These are phyloP conservation scores for Tricholaema leucomelas DNA, from an alignment of 2,113 vertebrate species.

Conservation along the genomic window DNA sequence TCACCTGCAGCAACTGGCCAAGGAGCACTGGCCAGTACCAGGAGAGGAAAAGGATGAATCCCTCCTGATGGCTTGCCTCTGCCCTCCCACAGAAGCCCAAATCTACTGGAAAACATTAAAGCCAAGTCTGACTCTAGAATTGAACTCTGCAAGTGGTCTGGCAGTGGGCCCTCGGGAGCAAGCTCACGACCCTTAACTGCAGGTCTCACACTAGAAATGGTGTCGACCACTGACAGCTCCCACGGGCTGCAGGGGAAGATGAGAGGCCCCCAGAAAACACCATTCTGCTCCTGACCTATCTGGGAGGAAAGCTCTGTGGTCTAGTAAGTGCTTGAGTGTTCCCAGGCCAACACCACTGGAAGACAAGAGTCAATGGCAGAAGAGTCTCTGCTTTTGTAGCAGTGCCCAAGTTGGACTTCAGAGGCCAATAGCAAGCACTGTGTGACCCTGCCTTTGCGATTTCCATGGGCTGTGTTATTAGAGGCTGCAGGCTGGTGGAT, in stretches of 20 bases:
- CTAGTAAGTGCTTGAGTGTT: neutral
- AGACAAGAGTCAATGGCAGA: slow-evolving; percentile 34
- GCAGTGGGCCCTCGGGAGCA: neutral
- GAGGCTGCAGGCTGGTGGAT: slow-evolving; percentile 23
- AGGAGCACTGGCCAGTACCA: neutral
- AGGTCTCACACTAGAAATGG: neutral
- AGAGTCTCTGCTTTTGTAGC: slow-evolving; percentile 34
- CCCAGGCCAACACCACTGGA: slow-evolving; percentile 5
- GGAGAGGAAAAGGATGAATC: neutral
- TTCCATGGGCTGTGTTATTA: slow-evolving; percentile 47
- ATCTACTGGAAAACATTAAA: neutral
- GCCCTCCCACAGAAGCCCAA: neutral
- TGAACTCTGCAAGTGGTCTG: neutral
- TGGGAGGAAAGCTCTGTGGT: neutral
- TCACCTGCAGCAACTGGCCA: neutral
- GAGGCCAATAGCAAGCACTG: slow-evolving; percentile 41
- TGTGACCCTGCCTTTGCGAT: slow-evolving; percentile 44
- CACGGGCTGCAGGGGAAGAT: neutral
- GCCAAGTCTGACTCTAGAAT: neutral
- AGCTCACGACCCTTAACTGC: accelerated
- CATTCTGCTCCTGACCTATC: neutral
- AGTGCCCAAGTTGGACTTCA: slow-evolving; percentile 44
- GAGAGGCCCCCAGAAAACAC: neutral
- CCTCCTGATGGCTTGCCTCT: neutral
- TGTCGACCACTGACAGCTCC: neutral